Evolutionary conservation across 2,888 invertebrate species (phyloP).

Genomic region (Aelia acuminata): DNA sequence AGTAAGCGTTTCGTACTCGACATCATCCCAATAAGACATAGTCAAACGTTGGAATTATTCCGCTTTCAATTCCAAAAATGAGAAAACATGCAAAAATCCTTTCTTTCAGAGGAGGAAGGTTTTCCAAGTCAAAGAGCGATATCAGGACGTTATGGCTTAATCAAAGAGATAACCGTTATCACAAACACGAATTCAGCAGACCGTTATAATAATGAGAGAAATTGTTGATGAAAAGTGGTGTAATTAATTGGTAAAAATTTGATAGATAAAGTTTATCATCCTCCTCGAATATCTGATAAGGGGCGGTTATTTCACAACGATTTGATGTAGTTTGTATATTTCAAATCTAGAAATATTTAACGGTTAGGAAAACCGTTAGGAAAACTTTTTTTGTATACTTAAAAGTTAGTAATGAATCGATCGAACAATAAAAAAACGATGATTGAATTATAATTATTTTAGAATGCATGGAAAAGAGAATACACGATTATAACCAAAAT

Average conservation of each 20-base stretch:
- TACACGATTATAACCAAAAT: too few species aligned
- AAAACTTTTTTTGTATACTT: background rate
- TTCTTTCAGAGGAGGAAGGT: background rate
- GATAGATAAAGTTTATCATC: background rate
- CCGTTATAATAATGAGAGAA: background rate
- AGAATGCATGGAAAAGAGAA: background rate
- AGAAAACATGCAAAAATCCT: background rate
- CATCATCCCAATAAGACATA: background rate
- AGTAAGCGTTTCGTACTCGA: background rate
- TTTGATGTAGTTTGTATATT: background rate
- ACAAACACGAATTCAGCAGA: background rate
- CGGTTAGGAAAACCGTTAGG: background rate
- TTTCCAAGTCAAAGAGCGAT: background rate
- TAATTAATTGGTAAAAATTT: background rate
- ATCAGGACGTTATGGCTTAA: background rate
- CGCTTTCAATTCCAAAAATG: conserved; percentile 10
- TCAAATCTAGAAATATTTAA: background rate
- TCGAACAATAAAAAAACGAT: background rate
- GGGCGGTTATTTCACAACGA: background rate
- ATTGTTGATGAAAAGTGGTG: background rate
- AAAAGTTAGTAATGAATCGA: background rate
- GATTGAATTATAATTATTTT: background rate
- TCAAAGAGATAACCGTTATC: background rate
- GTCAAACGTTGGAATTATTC: background rate
- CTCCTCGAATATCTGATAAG: conserved; percentile 9